Conservation (phyloP, 2,113 vertebrate species). For the Cavia porcellus region DNA sequence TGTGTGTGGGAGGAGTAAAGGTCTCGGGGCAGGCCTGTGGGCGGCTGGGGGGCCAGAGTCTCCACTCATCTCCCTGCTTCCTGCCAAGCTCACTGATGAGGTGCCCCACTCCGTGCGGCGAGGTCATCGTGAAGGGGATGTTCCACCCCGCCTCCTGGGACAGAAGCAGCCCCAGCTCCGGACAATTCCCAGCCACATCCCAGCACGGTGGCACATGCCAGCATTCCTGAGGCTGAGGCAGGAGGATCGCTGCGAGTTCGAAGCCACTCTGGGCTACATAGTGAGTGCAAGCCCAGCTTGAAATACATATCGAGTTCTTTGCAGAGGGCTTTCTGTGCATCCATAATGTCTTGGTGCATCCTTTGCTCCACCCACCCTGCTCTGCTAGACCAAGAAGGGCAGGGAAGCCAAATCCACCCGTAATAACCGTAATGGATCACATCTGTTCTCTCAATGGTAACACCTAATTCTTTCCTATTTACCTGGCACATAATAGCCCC, state of each 20-base stretch:
- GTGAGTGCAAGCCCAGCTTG: neutral
- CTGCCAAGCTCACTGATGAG: neutral
- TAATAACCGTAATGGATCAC: neutral
- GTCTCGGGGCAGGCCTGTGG: neutral
- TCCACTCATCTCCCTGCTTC: neutral
- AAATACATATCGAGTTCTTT: neutral
- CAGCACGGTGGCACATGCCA: neutral
- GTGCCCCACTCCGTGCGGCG: accelerated
- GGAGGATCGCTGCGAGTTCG: neutral
- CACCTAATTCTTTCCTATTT: slow-evolving; percentile 5
- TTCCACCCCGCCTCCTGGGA: neutral
- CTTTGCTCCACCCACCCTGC: neutral
- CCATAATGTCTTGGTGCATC: neutral
- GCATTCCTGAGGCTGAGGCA: neutral
- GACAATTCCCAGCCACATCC: neutral
- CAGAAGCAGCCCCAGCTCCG: neutral
- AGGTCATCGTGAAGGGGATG: neutral
- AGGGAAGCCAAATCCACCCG: neutral
- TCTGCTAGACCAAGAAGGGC: neutral
- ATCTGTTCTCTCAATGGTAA: neutral
- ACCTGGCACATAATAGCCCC: neutral
- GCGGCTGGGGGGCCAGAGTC: no score
- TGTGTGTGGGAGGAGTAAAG: neutral
- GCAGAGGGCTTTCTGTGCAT: neutral
- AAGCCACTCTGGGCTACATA: neutral